Conservation (phyloP, 2,888 invertebrate genomes). For the Hipparchia semele region DNA sequence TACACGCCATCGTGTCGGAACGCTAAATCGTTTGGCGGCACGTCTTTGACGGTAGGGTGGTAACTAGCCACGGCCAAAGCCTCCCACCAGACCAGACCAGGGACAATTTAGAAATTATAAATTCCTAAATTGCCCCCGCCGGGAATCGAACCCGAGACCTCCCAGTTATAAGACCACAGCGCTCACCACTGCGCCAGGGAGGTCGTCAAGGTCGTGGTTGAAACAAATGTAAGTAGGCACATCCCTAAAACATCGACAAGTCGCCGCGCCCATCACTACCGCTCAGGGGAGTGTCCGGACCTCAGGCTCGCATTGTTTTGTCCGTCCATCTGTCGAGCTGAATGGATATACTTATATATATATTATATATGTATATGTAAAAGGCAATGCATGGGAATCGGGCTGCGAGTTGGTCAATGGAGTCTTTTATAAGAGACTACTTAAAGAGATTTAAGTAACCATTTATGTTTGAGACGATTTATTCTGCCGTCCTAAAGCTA, state of each 20-base stretch:
- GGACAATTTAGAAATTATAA: too few species aligned
- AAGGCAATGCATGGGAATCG: conserved; percentile 57
- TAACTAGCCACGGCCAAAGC: too few species aligned
- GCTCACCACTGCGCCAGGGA: too few species aligned
- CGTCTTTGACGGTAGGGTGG: too few species aligned
- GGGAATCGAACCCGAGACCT: too few species aligned
- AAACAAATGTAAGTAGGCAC: conserved; percentile 32
- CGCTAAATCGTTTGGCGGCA: too few species aligned
- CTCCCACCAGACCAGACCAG: too few species aligned
- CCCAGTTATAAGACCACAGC: too few species aligned
- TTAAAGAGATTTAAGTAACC: conserved; percentile 11
- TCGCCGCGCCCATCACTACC: conserved; percentile 51
- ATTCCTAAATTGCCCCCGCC: too few species aligned
- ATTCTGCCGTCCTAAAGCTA: not conserved
- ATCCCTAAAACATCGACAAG: conserved; percentile 58
- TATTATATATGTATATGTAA: conserved; percentile 36
- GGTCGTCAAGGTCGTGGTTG: not conserved
- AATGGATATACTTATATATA: conserved; percentile 47
- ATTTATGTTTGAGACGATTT: conserved; percentile 11
- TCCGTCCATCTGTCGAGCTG: conserved; percentile 74
- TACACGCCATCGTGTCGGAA: too few species aligned
- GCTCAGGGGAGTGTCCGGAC: conserved; percentile 74
- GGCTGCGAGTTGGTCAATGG: conserved; percentile 47
- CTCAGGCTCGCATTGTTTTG: conserved; percentile 78
- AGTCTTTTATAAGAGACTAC: conserved; percentile 29